Evolutionary conservation across 2,113 vertebrate genomes (phyloP), one percentile per base, ranked within the genome.

Genomic region (Indri indri): DNA sequence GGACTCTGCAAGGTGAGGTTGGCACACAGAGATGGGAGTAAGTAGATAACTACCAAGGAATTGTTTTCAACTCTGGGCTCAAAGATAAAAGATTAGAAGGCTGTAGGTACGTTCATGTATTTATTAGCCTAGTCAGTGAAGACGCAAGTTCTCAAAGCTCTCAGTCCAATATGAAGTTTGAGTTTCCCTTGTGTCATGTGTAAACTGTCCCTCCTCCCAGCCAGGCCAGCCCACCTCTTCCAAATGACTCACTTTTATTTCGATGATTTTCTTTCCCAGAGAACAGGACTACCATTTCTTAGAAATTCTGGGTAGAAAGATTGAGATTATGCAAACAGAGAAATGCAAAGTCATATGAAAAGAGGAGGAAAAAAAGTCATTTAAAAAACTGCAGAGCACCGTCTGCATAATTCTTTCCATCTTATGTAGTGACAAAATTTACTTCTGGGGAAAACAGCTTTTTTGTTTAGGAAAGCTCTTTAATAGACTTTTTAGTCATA

Each of bases 241-340:
- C 88, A 92, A 91, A 40, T 74, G 73, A 90, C 61, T 93, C 90
- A 68, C 11, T 89, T 95, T 74, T 93, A 57, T 89, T 70, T 80
- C 61, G 22, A 82, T 50, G 16, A 68, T 45, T 88, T 96, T 17
- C 37, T 86, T 91, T 91, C 74, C 57, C 71, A 88, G 57, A 80
- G 50, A 86, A 52, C 12, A 81, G 7, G 7, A 74, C 50, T 34
- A 47, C 6, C 37, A 59, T 82, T 77, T 70, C 77, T 94, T 63
- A 50, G 65, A 93, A 88, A 93, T 68, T 25, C 8, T 45, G 32
- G 25, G 25, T 50, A 68, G 54, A 86, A 34, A 22, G 32, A 85
- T 34, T 65, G 74, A 77, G n/a, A 77, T 42, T 81, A 88, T 32
- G 10, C 10, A 61, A 76, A 63, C 13, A 94, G 50, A 68, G 47